Evolutionary conservation across 2,113 vertebrate species (phyloP).

Genomic region (Steatornis caripensis): DNA sequence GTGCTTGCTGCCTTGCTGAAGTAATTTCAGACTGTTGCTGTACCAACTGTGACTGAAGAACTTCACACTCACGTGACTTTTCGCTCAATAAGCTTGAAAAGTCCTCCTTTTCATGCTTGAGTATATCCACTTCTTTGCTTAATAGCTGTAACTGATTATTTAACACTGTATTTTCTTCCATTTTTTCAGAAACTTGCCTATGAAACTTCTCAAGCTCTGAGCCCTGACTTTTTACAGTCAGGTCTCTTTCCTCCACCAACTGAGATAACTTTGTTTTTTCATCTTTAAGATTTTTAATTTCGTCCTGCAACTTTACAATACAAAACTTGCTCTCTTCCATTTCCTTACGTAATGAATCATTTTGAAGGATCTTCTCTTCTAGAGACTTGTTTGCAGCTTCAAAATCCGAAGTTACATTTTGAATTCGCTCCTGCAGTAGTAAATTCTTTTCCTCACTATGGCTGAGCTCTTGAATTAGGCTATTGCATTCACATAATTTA

Average conservation of each 20-base stretch:
- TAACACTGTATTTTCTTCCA: conserved; percentile 61
- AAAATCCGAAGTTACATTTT: conserved; percentile 67
- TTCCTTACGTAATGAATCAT: conserved; percentile 47
- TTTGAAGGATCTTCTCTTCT: conserved; percentile 69
- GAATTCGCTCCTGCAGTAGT: conserved; percentile 74
- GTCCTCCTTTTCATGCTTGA: conserved; percentile 63
- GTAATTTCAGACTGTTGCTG: conserved; percentile 54
- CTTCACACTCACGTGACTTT: conserved; percentile 56
- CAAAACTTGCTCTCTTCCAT: conserved; percentile 38
- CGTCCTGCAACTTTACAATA: conserved; percentile 47
- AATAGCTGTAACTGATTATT: conserved; percentile 65
- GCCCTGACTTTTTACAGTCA: conserved; percentile 20
- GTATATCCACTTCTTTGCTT: conserved; percentile 62
- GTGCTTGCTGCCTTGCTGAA: conserved; percentile 64
- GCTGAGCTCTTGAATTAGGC: conserved; percentile 61
- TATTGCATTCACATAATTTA: conserved; percentile 57
- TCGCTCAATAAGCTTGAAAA: conserved; percentile 52
- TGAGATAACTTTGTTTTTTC: conserved; percentile 54
- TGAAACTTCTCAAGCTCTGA: conserved; percentile 61
- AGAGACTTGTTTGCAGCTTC: conserved; percentile 64
- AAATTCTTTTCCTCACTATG: conserved; percentile 69
- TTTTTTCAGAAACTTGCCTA: conserved; percentile 68
- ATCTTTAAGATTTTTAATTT: conserved; percentile 64
- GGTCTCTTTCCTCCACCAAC: conserved; percentile 67
- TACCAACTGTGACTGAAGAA: conserved; percentile 55